Evolutionary conservation across 2,113 vertebrate genomes (phyloP), one percentile per base, ranked within the genome.

Genomic region (Notothenia rossii): DNA sequence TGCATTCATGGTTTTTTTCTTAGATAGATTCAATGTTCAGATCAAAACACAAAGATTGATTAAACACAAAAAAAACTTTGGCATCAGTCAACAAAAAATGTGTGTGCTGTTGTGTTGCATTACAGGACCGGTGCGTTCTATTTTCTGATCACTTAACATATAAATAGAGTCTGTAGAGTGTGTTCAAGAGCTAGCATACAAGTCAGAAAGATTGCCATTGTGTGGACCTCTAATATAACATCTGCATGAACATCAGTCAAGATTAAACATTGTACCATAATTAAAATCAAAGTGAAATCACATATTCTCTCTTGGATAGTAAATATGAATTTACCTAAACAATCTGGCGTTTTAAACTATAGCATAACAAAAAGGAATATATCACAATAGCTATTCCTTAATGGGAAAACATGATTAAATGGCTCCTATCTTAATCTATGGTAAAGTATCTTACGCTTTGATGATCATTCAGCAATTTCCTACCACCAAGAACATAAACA

Each of bases 281-380:
- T 33, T 25, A 68, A 65, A 78, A 68, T 46, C 40, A 63, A 67
- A 50, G 43, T 65, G 22, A 72, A 84, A 84, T 66, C 49, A 80
- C 56, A 46, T 46, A 15, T 53, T 58, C 20, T 76, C 64, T 72
- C 22, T 64, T 48, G 40, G 70, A 72, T 66, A 77, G 64, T 51
- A 75, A 80, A 58, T 40, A 60, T 68, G 33, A 40, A 46, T 50
- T 76, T 9, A 82, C 75, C 77, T 59, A 43, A 5, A 75, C 62
- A 82, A 77, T 65, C 15, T 59, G 68, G 74, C 8, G 7, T 79
- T 86, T 60, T 56, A 67, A 86, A 85, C 51, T 65, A 85, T n/a
- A 77, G 17, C 29, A 68, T 25, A 67, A 91, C 18, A 61, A n/a
- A n/a, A 43, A 75, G 71, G 66, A 75, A 46, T 46, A 63, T 75